Conservation (phyloP, 2,888 invertebrate genomes). For the Tetrapedia diversipes region DNA sequence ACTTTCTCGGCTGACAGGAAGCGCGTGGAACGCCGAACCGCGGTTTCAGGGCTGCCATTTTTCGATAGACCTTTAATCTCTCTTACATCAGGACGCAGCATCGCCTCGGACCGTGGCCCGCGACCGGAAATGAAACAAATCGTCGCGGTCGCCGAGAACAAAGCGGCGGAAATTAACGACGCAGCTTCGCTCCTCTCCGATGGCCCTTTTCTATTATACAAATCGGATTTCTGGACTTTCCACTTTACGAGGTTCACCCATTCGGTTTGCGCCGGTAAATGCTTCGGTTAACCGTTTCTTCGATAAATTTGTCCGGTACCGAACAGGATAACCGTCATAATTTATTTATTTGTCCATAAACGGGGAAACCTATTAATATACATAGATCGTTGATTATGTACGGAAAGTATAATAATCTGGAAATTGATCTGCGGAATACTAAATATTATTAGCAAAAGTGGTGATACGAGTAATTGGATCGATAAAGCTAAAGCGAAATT, state of each 20-base stretch:
- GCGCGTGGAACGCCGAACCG: not conserved
- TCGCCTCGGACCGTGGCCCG: slow-evolving; percentile 3
- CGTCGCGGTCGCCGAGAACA: slow-evolving; percentile 51
- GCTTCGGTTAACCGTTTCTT: too few species aligned
- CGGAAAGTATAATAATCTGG: too few species aligned
- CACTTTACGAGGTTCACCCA: slow-evolving; percentile 14
- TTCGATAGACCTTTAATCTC: slow-evolving; percentile 43
- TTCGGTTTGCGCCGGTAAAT: slow-evolving; percentile 22
- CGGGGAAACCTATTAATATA: too few species aligned
- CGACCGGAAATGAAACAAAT: slow-evolving; percentile 66
- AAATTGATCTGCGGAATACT: too few species aligned
- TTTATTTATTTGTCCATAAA: too few species aligned
- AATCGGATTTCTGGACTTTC: slow-evolving; percentile 51
- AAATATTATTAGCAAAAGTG: too few species aligned
- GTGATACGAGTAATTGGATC: too few species aligned
- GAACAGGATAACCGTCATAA: too few species aligned
- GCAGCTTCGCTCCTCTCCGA: slow-evolving; percentile 42
- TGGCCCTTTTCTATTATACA: slow-evolving; percentile 23
- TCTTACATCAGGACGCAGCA: slow-evolving; percentile 5
- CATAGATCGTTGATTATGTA: too few species aligned
- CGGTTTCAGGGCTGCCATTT: not conserved
- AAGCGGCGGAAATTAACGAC: slow-evolving; percentile 68
- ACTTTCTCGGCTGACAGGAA: not conserved
- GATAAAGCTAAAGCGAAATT: too few species aligned
- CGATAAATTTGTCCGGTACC: too few species aligned